Evolutionary conservation across 2,113 vertebrate genomes (phyloP), one percentile per base, ranked within the genome.

Genomic region (Crocuta crocuta): DNA sequence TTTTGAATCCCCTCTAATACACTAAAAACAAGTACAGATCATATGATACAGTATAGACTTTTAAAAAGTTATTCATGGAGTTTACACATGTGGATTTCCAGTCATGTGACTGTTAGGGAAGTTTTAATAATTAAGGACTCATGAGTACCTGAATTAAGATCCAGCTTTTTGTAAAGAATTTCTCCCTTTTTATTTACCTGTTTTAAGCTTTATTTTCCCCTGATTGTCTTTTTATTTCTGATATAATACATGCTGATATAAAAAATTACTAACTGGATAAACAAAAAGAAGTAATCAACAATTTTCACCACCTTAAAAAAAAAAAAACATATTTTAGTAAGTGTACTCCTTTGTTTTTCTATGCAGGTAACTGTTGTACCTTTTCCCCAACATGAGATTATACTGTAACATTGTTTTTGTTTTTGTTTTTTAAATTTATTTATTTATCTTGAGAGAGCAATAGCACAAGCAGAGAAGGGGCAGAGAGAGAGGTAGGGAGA

Each of bases 81-180:
- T 85, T 65, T 21, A 53, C 28, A 70, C 23, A 4, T 35, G 10
- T 74, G 74, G 35, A 68, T 96, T 81, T 87, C 45, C 21, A 58
- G 17, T 87, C 35, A 73, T 50, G 68, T 82, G 66, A 58, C 39
- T 74, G 65, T 24, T 87, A 63, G 81, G 45, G n/a, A 71, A 55
- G 53, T 80, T 90, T 80, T 80, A 50, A 55, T 85, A 84, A 35
- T 79, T 63, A 84, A 91, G 53, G 55, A 65, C 65, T 91, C 31
- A 39, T 55, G 7, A 87, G 24, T 81, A 74, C 35, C 74, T 87
- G 55, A 66, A 50, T 87, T 91, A 87, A n/a, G 28, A 86, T n/a
- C 23, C 9, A 96, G 35, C 31, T 87, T 73, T 91, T 86, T 73
- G 23, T 50, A 93, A 80, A 65, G n/a, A 79, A 55, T 94, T 91